Evolutionary conservation across 2,888 invertebrate genomes (phyloP), one percentile per base, ranked within the genome.

Genomic region (Campoletis raptor): DNA sequence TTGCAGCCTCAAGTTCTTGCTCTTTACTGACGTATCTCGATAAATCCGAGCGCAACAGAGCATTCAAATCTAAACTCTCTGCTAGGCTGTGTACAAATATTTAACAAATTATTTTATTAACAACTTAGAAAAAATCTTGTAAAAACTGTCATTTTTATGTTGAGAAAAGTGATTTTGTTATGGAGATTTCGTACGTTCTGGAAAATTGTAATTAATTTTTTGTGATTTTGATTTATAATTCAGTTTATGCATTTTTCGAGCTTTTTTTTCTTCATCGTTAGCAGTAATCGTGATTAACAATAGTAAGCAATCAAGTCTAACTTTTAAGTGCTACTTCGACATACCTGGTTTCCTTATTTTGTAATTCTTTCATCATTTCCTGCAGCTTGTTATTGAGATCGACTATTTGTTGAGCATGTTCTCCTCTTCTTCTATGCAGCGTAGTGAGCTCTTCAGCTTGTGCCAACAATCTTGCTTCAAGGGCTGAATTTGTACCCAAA

Each of bases 391-490:
- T 96, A 95, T 98, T 98, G 54, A 99, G 95, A 94, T 98, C 98
- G 87, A 99, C 98, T 88, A 99, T 97, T 95, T 98, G 97, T 94
- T 99, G 99, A 3, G 98, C 96, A 95, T 98, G 98, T 95, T 99
- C 99, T 67, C 99, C 98, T 94, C 98, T 97, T 82, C 98, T 96
- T 90, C 97, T 96, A 92, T 98, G 99, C 82, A 99, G 94, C 82
- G 98, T 98, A 0, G 99, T 98, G 52, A 99, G 95, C 94, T 99
- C 99, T 94, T 99, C 99, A 93, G 99, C 98, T 92, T 98, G 97
- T 18, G 96, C 95, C 87, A 98, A 95, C 73, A 99, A 95, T 94
- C 98, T 98, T 91, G 98, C 98, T 94, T 99, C 98, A 81, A 98
- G 95, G 12, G 96, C 96, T 88, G 97, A 96, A 89, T 97, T 96